Conservation (phyloP, 2,797 vertebrate genomes). For the Anguilla pacifica region DNA sequence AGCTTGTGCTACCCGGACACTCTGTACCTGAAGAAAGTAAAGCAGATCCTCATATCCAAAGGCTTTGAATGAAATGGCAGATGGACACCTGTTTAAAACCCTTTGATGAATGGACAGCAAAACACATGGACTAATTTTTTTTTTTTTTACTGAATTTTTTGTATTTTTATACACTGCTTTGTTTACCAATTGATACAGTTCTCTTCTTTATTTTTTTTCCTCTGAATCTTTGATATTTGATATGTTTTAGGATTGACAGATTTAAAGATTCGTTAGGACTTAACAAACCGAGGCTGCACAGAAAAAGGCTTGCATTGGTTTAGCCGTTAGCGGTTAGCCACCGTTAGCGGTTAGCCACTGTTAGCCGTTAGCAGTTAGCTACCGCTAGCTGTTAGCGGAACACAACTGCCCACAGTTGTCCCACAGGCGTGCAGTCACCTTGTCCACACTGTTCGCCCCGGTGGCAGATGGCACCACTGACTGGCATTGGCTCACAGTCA, state of each 20-base stretch:
- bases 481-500: no score
- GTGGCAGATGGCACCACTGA: no score
- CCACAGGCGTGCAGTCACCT: no score
- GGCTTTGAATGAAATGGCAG: conserved; percentile 54
- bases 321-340: no score
- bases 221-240: not conserved
- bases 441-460: no score
- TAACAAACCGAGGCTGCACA: not conserved
- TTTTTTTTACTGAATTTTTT: not conserved
- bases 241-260: not conserved
- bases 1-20: conserved; percentile 64
- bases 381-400: no score
- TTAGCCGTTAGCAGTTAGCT: no score
- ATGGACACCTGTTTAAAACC: not conserved
- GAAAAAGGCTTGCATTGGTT: no score
- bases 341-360: no score
- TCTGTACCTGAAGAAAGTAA: conserved; percentile 63
- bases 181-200: no score
- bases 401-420: no score
- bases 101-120: not conserved
- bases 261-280: not conserved
- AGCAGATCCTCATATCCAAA: conserved; percentile 57
- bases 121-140: not conserved
- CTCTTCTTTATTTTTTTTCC: not conserved
- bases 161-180: not conserved